Evolutionary conservation across 2,797 vertebrate species (phyloP).

Genomic region (Synanceia verrucosa): DNA sequence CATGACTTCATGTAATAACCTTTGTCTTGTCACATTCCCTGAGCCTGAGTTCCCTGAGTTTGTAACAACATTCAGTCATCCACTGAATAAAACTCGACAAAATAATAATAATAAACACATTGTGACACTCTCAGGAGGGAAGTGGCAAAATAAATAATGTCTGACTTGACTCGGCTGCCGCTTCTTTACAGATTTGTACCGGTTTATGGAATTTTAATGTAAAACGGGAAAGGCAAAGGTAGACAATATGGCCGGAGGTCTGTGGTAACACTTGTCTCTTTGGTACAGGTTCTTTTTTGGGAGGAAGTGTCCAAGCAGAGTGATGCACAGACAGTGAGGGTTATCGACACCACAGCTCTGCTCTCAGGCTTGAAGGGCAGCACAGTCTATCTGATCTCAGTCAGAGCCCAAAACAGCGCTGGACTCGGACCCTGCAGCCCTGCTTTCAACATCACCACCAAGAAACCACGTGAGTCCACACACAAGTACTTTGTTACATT

Average conservation of each 20-base stretch:
- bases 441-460: slow-evolving; percentile 76
- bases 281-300: slow-evolving; percentile 75
- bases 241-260: background rate
- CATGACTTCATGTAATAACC: background rate
- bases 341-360: slow-evolving; percentile 60
- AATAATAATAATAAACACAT: no score
- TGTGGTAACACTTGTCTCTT: slow-evolving; percentile 28
- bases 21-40: background rate
- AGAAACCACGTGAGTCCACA: slow-evolving; percentile 78
- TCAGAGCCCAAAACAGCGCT: slow-evolving; percentile 80
- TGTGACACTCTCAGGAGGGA: background rate
- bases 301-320: slow-evolving; percentile 65
- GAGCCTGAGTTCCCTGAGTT: no score
- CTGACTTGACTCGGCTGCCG: background rate
- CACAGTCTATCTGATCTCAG: slow-evolving; percentile 74
- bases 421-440: slow-evolving; percentile 75
- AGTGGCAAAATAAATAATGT: background rate
- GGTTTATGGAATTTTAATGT: background rate
- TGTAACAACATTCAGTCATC: background rate
- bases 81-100: background rate
- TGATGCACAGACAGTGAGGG: slow-evolving; percentile 58
- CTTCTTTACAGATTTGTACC: background rate
- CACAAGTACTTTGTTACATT: background rate
- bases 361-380: slow-evolving; percentile 78
- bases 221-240: background rate